Evolutionary conservation across 1,140 invertebrate species (phyloP).

Genomic region (Cylas formicarius): DNA sequence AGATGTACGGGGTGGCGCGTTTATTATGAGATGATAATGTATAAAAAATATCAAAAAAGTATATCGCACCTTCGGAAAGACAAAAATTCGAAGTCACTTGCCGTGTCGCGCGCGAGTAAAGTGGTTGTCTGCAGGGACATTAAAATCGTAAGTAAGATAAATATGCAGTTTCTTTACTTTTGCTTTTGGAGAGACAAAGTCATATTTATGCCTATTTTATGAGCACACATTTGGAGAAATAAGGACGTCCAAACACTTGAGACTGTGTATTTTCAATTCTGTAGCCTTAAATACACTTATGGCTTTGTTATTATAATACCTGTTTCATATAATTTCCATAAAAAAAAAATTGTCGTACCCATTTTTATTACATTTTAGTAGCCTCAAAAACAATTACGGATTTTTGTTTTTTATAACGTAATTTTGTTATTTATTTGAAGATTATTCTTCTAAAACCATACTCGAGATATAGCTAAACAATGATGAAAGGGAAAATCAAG

Average conservation of each 20-base stretch:
- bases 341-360: too few relatives aligned
- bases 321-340: too few relatives aligned
- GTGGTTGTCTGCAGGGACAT: not conserved
- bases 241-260: conserved; percentile 6
- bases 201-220: conserved; percentile 8
- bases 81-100: conserved; percentile 11
- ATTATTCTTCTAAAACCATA: conserved; percentile 6
- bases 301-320: conserved; percentile 3
- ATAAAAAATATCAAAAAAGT: conserved; percentile 1
- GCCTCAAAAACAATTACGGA: conserved; percentile 1
- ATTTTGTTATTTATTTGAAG: conserved; percentile 10
- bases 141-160: conserved; percentile 5
- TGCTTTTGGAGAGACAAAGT: conserved; percentile 8
- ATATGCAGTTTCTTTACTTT: not conserved
- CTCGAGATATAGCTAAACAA: conserved; percentile 7
- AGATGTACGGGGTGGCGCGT: too few relatives aligned
- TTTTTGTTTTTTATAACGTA: not conserved
- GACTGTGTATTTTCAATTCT: conserved; percentile 7
- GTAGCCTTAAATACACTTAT: conserved; percentile 7
- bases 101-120: conserved; percentile 1
- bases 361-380: too few relatives aligned
- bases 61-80: conserved; percentile 9
- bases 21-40: not conserved
- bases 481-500: conserved; percentile 1
- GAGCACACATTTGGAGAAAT: conserved; percentile 1